These are phyloP conservation scores for Drosophila ambigua DNA, from an alignment of 1,140 invertebrate genomes.

Conservation along the genomic window DNA sequence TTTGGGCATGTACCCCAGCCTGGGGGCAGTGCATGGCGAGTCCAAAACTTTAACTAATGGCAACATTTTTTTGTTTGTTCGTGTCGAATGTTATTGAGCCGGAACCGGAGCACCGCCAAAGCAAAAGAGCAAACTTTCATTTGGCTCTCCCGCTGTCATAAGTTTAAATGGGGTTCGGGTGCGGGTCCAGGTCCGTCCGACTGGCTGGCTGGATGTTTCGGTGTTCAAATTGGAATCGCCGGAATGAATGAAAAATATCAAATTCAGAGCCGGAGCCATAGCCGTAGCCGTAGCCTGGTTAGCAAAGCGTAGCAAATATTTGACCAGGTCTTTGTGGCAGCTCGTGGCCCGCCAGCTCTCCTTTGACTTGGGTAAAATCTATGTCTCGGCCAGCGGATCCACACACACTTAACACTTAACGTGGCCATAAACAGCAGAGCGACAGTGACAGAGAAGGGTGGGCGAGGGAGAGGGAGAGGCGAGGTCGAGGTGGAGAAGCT, in stretches of 20 bases:
- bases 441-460: background rate
- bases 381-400: slow-evolving; percentile 1
- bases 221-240: background rate
- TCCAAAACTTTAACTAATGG: slow-evolving; percentile 58
- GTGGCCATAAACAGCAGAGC: slow-evolving; percentile 27
- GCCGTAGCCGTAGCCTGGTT: background rate
- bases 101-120: slow-evolving; percentile 4
- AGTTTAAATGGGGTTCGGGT: slow-evolving; percentile 55
- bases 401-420: slow-evolving; percentile 56
- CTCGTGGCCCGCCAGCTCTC: background rate
- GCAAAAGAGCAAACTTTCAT: slow-evolving; percentile 62
- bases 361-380: slow-evolving; percentile 11
- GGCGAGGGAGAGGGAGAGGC: slow-evolving; percentile 6
- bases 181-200: too few relatives aligned
- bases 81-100: slow-evolving; percentile 56
- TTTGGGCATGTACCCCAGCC: too few relatives aligned
- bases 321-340: slow-evolving; percentile 10
- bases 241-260: slow-evolving; percentile 49
- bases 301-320: slow-evolving; percentile 44
- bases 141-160: slow-evolving; percentile 68
- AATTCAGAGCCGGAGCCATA: slow-evolving; percentile 1
- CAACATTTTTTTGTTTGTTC: slow-evolving; percentile 58
- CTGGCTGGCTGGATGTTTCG: too few relatives aligned
- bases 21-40: too few relatives aligned
- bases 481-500: background rate